Percentiles rank a stretch among this genome's conserved stretches.
phyloP scores from a whole-genome alignment of 1,140 invertebrate genomes.

The Euborellia annulipes region DNA sequence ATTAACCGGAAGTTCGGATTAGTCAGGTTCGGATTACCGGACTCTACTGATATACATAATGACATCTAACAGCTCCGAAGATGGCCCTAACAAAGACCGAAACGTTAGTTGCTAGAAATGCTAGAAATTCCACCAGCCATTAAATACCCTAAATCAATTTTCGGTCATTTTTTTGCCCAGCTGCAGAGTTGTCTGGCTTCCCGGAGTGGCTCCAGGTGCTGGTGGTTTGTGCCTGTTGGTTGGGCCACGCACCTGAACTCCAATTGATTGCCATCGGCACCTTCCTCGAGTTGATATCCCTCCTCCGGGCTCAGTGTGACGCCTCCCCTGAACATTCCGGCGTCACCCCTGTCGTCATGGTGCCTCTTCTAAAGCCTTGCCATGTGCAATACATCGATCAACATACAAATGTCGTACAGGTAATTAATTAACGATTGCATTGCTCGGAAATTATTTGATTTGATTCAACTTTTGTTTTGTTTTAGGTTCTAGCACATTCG shows the following conservation, averaged over 20 bases:
- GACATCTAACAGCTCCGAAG: no score
- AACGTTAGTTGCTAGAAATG: no score
- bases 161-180: no score
- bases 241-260: conserved; percentile 35
- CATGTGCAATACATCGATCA: conserved; percentile 46
- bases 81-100: no score
- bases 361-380: conserved; percentile 44
- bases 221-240: conserved; percentile 48
- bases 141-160: no score
- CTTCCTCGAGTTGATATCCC: conserved; percentile 54
- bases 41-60: no score
- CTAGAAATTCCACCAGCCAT: no score
- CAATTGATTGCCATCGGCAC: conserved; percentile 54
- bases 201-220: conserved; percentile 62
- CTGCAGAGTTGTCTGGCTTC: conserved; percentile 22
- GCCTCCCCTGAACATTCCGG: conserved; percentile 24
- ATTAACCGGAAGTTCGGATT: no score
- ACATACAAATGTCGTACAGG: conserved; percentile 47
- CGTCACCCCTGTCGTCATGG: conserved; percentile 46
- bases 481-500: conserved; percentile 40
- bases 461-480: conserved; percentile 5
- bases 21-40: no score
- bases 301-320: conserved; percentile 20
- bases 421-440: conserved; percentile 20
- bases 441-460: neutral